Evolutionary conservation across 2,797 vertebrate species (phyloP).

Genomic region (Sebastes iracundus): DNA sequence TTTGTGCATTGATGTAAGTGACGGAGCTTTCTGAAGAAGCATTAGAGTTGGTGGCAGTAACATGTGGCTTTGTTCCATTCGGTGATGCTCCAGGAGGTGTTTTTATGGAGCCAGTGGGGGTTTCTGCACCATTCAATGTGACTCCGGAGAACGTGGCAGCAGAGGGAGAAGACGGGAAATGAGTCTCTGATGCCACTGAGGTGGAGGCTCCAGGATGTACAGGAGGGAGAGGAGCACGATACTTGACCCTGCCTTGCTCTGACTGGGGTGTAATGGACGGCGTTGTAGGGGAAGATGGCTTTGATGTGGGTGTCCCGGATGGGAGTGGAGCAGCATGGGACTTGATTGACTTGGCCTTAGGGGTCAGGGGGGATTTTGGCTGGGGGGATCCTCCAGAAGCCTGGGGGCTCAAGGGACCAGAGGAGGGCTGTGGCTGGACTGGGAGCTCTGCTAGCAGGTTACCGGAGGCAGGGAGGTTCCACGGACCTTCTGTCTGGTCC

Average conservation of each 20-base stretch:
- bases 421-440: neutral
- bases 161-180: constrained; percentile 29
- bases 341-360: constrained; percentile 62
- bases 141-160: neutral
- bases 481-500: neutral
- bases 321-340: constrained; percentile 62
- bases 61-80: constrained; percentile 46
- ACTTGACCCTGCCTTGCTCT: constrained; percentile 56
- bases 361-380: constrained; percentile 19
- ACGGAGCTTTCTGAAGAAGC: constrained; percentile 29
- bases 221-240: constrained; percentile 69
- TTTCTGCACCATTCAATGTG: constrained; percentile 13
- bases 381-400: constrained; percentile 6
- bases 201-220: constrained; percentile 3
- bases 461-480: neutral
- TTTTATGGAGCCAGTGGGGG: neutral
- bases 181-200: neutral
- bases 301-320: constrained; percentile 2
- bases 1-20: neutral
- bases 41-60: neutral
- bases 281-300: neutral
- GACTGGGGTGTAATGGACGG: neutral
- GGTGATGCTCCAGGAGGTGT: constrained; percentile 1
- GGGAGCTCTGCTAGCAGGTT: constrained; percentile 6
- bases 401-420: neutral